A percentile compares a stretch with the other conserved stretches of the same genome.
These are phyloP conservation scores for Fragum sueziense DNA, from an alignment of 2,888 invertebrate species.

Conservation along the genomic window DNA sequence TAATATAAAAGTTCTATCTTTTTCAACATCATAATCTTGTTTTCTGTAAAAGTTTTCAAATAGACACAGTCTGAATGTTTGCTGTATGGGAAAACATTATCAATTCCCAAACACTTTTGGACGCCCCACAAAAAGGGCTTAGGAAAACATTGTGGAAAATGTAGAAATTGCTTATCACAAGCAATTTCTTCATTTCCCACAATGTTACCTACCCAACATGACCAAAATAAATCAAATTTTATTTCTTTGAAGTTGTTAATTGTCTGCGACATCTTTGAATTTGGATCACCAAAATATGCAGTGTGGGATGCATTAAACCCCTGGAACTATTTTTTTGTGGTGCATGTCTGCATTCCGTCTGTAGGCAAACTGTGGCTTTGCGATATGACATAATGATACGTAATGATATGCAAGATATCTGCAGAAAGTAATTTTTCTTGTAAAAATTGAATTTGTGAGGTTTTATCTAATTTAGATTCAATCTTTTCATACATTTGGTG, in stretches of 20 bases:
- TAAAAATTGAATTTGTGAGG: not conserved
- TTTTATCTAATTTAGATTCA: not conserved
- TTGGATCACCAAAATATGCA: too few species aligned
- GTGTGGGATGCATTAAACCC: not conserved
- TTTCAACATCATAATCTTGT: too few species aligned
- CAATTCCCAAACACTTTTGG: too few species aligned
- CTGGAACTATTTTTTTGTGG: constrained; percentile 10
- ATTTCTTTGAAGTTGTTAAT: too few species aligned
- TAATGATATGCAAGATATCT: not conserved
- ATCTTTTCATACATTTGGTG: not conserved
- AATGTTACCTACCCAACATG: constrained; percentile 1
- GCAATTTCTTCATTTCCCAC: constrained; percentile 4
- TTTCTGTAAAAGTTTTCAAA: too few species aligned
- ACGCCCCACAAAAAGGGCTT: too few species aligned
- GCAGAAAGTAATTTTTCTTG: not conserved
- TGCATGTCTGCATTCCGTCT: not conserved
- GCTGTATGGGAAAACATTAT: too few species aligned
- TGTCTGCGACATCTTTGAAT: too few species aligned
- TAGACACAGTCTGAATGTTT: too few species aligned
- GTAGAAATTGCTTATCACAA: not conserved
- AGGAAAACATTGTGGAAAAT: too few species aligned
- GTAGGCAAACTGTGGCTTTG: not conserved
- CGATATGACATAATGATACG: not conserved
- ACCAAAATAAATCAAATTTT: too few species aligned
- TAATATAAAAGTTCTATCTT: too few species aligned